A percentile compares a stretch with the other conserved stretches of the same genome.
phyloP scores from a whole-genome alignment of 2,888 invertebrate species.

The Melinaea marsaeus region DNA sequence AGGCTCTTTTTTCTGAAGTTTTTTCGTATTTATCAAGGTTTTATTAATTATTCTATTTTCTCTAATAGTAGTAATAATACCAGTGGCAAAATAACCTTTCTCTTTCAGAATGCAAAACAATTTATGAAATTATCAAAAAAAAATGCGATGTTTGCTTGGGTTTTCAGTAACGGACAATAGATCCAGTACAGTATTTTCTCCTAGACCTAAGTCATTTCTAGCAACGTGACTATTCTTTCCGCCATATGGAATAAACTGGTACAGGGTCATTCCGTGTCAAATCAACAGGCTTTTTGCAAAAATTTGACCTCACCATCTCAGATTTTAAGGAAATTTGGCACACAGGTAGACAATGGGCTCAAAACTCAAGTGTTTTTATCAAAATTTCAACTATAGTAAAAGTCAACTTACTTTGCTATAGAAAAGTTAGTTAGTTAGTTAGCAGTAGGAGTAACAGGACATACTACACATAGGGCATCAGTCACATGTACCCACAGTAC shows the following conservation, averaged over 20 bases:
- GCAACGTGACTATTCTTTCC: slow-evolving; percentile 9
- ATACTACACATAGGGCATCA: no score
- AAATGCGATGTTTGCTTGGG: slow-evolving; percentile 7
- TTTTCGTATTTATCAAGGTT: slow-evolving; percentile 16
- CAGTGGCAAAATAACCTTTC: slow-evolving; percentile 4
- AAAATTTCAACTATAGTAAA: no score
- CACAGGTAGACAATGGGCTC: no score
- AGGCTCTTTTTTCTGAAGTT: slow-evolving; percentile 14
- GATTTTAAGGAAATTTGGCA: no score
- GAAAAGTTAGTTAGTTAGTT: no score
- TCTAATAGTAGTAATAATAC: slow-evolving; percentile 11
- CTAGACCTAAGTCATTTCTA: slow-evolving; percentile 10
- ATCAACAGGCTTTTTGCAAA: no score
- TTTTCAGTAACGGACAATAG: slow-evolving; percentile 6
- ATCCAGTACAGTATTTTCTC: background rate
- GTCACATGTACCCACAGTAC: no score
- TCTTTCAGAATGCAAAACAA: slow-evolving; percentile 5
- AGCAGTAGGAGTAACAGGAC: no score
- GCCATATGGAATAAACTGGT: slow-evolving; percentile 10
- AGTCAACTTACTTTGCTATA: no score
- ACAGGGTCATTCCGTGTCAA: background rate
- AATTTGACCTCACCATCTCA: no score
- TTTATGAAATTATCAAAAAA: slow-evolving; percentile 6
- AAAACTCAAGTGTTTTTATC: no score
- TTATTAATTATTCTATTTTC: slow-evolving; percentile 2